Base-by-base conservation (phyloP, 2,797 vertebrate species). In the Glossophaga mutica region DNA sequence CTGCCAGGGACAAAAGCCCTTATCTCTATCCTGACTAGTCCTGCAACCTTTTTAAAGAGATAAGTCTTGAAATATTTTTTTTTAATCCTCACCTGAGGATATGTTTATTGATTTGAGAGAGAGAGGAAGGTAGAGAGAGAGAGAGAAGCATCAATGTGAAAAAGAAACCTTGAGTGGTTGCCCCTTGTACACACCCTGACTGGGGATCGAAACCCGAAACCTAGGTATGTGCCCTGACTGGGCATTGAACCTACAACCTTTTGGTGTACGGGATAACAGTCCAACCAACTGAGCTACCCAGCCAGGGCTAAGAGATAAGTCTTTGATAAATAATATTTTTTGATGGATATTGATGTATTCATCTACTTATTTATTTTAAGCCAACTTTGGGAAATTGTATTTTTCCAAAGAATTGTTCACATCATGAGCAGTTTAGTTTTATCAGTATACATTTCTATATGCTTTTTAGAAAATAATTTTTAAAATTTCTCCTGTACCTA, bases 391-490 rank as follows among this genome's bases (percentile, higher is more conserved):
- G 14, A 82, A 74, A 71, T 76, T 85, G 3, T 71, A 29, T 83
- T 93, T 96, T 90, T 52, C 52, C 39, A 90, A 81, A 79, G 39
- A 88, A 88, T 70, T 68, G 9, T 74, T 26, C 15, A 32, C 5
- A 44, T 79, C 29, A 48, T 90, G 42, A 48, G 9, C 42, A 24
- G 77, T 92, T 90, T 8, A 57, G 48, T 14, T 91, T 48, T 52
- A 74, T 77, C 32, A 21, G 24, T 84, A 37, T 37, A 26, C 39
- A n/a, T 91, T 59, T 87, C 19, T 67, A 6, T 74, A 39, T 59
- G 22, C 48, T 84, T 87, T 78, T 81, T n/a, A 84, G 32, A 79
- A 91, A 91, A 87, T 86, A 50, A 70, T 71, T 94, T 94, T 26
- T 70, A 44, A 92, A 77, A 71, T 96, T 82, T 90, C 37, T 14